phyloP scores from a whole-genome alignment of 2,888 invertebrate species.

The Anagyrus pseudococci region DNA sequence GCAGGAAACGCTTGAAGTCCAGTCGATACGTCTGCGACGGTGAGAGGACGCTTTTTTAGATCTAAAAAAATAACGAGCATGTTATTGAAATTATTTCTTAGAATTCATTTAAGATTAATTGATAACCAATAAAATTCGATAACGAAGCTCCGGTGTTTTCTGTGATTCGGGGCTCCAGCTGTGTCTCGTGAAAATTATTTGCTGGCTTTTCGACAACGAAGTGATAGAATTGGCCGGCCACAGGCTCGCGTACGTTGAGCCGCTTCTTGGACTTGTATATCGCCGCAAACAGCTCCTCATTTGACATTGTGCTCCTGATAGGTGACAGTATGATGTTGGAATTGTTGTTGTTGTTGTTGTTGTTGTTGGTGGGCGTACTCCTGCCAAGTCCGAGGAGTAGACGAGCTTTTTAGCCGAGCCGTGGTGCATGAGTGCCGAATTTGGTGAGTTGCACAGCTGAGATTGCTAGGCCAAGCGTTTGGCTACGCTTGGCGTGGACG shows the following conservation, averaged over 20 bases:
- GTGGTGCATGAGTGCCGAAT: slow-evolving; percentile 33
- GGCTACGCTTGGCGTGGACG: slow-evolving; percentile 48
- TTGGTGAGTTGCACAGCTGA: slow-evolving; percentile 39
- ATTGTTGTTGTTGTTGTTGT: too few relatives aligned
- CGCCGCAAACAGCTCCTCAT: slow-evolving; percentile 78
- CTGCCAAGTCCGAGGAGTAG: slow-evolving; percentile 44
- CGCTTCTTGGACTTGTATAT: slow-evolving; percentile 80
- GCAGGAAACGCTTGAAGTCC: slow-evolving; percentile 82
- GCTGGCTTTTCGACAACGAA: slow-evolving; percentile 63
- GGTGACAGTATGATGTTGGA: slow-evolving; percentile 65
- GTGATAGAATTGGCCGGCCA: slow-evolving; percentile 55
- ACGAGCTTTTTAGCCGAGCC: slow-evolving; percentile 21
- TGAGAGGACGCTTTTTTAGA: slow-evolving; percentile 55
- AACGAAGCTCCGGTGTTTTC: slow-evolving; percentile 50
- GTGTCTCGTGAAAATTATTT: slow-evolving; percentile 62
- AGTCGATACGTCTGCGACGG: slow-evolving; percentile 78
- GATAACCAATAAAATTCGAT: too few relatives aligned
- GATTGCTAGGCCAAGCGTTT: slow-evolving; percentile 50
- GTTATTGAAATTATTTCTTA: not conserved
- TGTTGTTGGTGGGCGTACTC: slow-evolving; percentile 50
- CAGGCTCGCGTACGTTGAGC: slow-evolving; percentile 70
- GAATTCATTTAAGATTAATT: too few relatives aligned
- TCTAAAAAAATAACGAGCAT: slow-evolving; percentile 46
- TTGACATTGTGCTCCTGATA: slow-evolving; percentile 77
- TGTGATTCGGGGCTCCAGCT: slow-evolving; percentile 70